Conservation (phyloP, 2,113 vertebrate species). For the Hemibagrus wyckioides region DNA sequence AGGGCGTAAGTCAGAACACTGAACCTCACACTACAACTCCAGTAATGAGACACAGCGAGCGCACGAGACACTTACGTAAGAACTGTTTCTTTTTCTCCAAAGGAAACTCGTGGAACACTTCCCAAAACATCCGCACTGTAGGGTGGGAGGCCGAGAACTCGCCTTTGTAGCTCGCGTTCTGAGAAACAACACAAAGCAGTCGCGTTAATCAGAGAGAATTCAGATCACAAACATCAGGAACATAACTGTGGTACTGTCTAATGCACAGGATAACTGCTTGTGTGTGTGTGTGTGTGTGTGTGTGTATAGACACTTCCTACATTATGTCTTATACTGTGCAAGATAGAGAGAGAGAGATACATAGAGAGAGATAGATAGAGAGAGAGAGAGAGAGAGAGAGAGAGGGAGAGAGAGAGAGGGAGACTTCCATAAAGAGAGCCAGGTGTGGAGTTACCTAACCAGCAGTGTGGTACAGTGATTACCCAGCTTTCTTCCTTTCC, state of each 20-base stretch:
- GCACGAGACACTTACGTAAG: conserved; percentile 79
- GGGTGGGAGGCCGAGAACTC: conserved; percentile 90
- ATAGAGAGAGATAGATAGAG: too few species aligned
- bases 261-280: background rate
- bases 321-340: background rate
- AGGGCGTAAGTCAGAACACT: background rate
- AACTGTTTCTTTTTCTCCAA: conserved; percentile 97
- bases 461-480: background rate
- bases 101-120: conserved; percentile 94
- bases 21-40: background rate
- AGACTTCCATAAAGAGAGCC: background rate
- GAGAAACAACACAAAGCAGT: conserved; percentile 12
- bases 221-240: background rate
- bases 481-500: background rate
- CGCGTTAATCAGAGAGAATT: background rate
- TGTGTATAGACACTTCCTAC: conserved; percentile 4
- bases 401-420: background rate
- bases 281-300: conserved; percentile 22
- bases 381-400: too few species aligned
- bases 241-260: too few species aligned
- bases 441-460: background rate
- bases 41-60: background rate
- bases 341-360: background rate
- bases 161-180: conserved; percentile 91
- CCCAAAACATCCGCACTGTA: conserved; percentile 93